These are phyloP conservation scores for Prostheceraeus crozeri DNA, from an alignment of 2,888 invertebrate genomes.

Conservation along the genomic window DNA sequence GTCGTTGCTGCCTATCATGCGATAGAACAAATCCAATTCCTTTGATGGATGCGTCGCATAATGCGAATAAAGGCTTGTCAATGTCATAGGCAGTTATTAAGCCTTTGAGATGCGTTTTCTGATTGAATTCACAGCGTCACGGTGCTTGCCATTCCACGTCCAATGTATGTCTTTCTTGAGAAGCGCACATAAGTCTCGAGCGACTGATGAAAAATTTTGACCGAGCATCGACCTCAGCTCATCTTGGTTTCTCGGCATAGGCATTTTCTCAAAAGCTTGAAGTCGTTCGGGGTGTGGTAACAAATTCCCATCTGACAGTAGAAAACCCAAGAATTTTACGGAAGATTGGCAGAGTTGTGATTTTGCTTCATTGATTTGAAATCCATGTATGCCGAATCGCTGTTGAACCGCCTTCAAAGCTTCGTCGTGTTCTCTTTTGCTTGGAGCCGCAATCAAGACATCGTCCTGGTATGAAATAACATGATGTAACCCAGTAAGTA, in stretches of 20 bases:
- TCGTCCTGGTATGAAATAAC: constrained; percentile 35
- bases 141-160: constrained; percentile 3
- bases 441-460: constrained; percentile 25
- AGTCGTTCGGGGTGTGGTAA: constrained; percentile 27
- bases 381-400: constrained; percentile 17
- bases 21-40: not conserved
- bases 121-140: not conserved
- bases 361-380: constrained; percentile 28
- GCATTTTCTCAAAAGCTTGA: no score
- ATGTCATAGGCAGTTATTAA: not conserved
- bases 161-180: not conserved
- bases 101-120: not conserved
- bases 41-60: not conserved
- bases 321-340: constrained; percentile 32
- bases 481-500: constrained; percentile 27
- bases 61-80: not conserved
- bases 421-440: constrained; percentile 24
- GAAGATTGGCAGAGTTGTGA: not conserved
- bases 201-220: not conserved
- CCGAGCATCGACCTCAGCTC: not conserved
- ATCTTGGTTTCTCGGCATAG: no score
- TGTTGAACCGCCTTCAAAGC: constrained; percentile 25
- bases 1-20: no score
- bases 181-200: constrained; percentile 1
- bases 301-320: constrained; percentile 20